Conservation (phyloP, 2,113 vertebrate species). For the Scartelaos histophorus region DNA sequence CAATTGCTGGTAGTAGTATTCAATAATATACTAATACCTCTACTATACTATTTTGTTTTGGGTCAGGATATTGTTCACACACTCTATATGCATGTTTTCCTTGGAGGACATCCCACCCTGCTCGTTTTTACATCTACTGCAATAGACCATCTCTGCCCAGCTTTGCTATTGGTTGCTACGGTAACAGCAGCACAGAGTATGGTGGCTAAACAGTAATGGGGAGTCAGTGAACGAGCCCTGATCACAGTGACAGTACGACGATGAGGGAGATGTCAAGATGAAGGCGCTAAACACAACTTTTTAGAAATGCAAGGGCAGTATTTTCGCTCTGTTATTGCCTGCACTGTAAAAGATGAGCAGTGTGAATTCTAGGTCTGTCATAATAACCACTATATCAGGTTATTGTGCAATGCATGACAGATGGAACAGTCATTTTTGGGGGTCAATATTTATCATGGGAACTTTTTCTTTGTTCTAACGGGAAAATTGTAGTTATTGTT, state of each 20-base stretch:
- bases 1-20: neutral
- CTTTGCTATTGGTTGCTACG: slow-evolving; percentile 77
- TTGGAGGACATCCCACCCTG: slow-evolving; percentile 56
- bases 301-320: neutral
- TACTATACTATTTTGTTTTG: slow-evolving; percentile 22
- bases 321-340: neutral
- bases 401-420: too few species aligned
- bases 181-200: slow-evolving; percentile 74
- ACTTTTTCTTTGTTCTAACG: too few species aligned
- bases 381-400: too few species aligned
- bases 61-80: neutral
- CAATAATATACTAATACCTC: slow-evolving; percentile 3
- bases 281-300: neutral
- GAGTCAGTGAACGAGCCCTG: slow-evolving; percentile 23
- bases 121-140: slow-evolving; percentile 62
- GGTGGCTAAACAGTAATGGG: slow-evolving; percentile 57
- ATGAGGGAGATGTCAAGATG: slow-evolving; percentile 29
- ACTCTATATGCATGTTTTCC: slow-evolving; percentile 10
- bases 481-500: too few species aligned
- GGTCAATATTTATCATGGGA: too few species aligned
- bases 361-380: too few species aligned
- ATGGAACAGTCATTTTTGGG: too few species aligned
- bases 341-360: too few species aligned
- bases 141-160: slow-evolving; percentile 62
- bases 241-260: slow-evolving; percentile 44